Evolutionary conservation across 2,888 invertebrate species (phyloP), one percentile per base, ranked within the genome.

Genomic region (Drosophila dives): DNA sequence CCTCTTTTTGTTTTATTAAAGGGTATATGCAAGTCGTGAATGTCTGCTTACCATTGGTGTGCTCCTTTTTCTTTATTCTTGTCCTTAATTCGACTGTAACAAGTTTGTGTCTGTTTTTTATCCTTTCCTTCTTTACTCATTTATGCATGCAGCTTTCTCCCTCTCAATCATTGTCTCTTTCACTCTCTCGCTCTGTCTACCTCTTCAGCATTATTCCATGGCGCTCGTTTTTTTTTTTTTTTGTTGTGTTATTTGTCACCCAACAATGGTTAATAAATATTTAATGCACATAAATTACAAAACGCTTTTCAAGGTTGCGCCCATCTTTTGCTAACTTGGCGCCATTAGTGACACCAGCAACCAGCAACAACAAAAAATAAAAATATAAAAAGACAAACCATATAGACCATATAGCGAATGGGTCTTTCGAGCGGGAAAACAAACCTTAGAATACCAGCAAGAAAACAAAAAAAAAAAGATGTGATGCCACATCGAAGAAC

Each of bases 281-380:
- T 86, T 86, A 80, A 86, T 90, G 89, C 50, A 86, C 86, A 90
- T 86, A 86, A 86, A 90, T 88, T 88, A 80, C 76, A 74, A 86
- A 90, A 80, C 72, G 72, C 74, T 88, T 86, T 86, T 90, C 86
- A 86, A 86, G 86, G 86, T 90, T 86, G 75, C 73, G 67, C 58
- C 68, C 70, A 72, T 55, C 69, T 48, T 49, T 64, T 65, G 66
- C 64, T 26, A 38, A 69, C 66, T 45, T 45, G 45, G 29, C 64
- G 36, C 64, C 59, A 79, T 80, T 71, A 69, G 63, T 26, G 40
- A 32, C 67, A 49, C 20, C 62, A 63, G 15, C 67, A 20, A 20
- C 53, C 45, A 48, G 6, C 53, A 36, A 48, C 38, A 58, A 51
- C 34, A 48, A 20, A 20, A 11, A 33, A 12, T 11, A 6, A 1